Evolutionary conservation across 2,113 vertebrate genomes (phyloP).

Genomic region (Scalopus aquaticus): DNA sequence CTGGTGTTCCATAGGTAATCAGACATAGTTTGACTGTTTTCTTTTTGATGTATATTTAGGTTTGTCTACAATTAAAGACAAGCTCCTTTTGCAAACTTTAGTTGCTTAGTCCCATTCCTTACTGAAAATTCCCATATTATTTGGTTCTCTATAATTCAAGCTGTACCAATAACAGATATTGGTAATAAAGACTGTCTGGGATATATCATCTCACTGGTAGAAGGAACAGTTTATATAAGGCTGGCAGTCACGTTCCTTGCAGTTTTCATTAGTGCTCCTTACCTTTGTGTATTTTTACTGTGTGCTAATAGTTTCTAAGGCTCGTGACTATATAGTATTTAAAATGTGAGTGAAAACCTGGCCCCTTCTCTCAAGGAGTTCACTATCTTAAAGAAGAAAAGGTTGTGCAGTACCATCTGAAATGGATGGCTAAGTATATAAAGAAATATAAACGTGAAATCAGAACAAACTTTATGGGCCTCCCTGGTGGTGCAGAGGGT

Average conservation of each 20-base stretch:
- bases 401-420: neutral
- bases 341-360: neutral
- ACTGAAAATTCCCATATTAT: neutral
- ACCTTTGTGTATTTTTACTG: neutral
- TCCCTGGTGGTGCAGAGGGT: too few species aligned
- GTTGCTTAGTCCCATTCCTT: neutral
- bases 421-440: neutral
- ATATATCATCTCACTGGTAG: neutral
- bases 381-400: neutral
- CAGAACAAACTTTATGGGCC: neutral
- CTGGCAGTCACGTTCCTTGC: neutral
- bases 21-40: neutral
- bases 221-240: neutral
- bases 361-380: neutral
- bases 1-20: neutral
- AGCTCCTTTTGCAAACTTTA: neutral
- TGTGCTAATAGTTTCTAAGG: neutral
- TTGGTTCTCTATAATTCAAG: neutral
- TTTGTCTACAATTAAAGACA: slow-evolving; percentile 35
- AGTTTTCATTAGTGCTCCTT: neutral
- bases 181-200: neutral
- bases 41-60: neutral
- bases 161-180: neutral
- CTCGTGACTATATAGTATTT: neutral
- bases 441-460: slow-evolving; percentile 4